Evolutionary conservation across 1,140 invertebrate species (phyloP), one percentile per base, ranked within the genome.

Genomic region (Plectus sambesii): DNA sequence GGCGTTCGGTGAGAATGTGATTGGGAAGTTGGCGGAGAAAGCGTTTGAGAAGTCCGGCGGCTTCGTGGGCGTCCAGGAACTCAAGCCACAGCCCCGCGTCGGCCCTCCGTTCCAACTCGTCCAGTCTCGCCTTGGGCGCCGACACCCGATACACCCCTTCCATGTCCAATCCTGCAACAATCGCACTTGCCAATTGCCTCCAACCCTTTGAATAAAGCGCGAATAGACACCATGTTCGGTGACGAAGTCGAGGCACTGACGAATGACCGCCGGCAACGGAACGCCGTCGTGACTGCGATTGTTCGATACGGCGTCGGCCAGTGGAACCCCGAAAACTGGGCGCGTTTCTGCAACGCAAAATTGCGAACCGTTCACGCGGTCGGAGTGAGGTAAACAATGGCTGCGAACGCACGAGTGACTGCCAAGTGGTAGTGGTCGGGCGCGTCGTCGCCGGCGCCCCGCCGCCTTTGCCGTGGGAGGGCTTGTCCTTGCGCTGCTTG

Each of bases 121-220:
- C 61, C 19, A 62, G 42, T 20, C 49, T 27, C 12, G 48, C 42
- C 26, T 66, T 62, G 12, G 59, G 39, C 2, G 60, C 49, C n/a
- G 59, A 66, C 24, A 62, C 45, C 5, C 61, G 36, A 42, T 59
- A 62, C 45, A 62, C 62, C 8, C 61, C 61, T 51, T 62, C 61
- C 19, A 60, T 38, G 2, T 60, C 39, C 12, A 62, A 43, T 25
- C 61, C 60, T 65, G 27, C 49, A 59, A 58, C n/a, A n/a, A n/a
- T n/a, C n/a, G n/a, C n/a, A 58, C 26, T 4, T n/a, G 15, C 15
- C 9, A 60, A 22, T 44, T 53, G n/a, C n/a, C 36, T 17, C 22
- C 36, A 39, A 26, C 27, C 45, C 12, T 17, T 33, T n/a, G 26
- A 6, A n/a, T 1, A 6, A 41, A 15, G 27, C 29, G 17, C 4